Percentiles rank a stretch among this genome's conserved stretches.
Conservation (phyloP, 1,140 invertebrate species). For the Anastrepha obliqua region DNA sequence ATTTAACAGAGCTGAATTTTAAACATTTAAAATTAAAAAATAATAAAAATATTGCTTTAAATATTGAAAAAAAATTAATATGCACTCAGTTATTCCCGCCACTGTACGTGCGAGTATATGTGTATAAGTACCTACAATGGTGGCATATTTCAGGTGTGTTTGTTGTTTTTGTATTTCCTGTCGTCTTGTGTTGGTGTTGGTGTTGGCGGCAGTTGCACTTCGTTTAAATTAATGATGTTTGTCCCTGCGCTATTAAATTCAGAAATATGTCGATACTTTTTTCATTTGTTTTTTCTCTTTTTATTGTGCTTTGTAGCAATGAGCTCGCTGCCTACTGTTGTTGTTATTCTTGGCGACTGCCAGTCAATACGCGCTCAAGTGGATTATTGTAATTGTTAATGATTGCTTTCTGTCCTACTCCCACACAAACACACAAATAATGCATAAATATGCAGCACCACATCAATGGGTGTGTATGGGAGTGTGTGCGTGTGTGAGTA, state of each 20-base stretch:
- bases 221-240: conserved; percentile 51
- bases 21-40: no score
- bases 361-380: conserved; percentile 28
- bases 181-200: not conserved
- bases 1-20: no score
- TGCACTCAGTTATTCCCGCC: no score
- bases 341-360: conserved; percentile 6
- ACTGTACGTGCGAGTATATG: not conserved
- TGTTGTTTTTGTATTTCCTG: not conserved
- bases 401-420: not conserved
- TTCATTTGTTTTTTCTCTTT: not conserved
- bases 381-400: conserved; percentile 51
- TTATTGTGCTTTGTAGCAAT: not conserved
- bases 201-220: conserved; percentile 50
- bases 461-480: no score
- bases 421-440: not conserved
- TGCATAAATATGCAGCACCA: no score
- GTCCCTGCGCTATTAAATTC: conserved; percentile 17
- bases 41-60: no score
- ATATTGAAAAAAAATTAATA: no score
- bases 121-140: not conserved
- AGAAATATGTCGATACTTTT: conserved; percentile 6
- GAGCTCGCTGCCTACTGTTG: not conserved
- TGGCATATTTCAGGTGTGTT: not conserved
- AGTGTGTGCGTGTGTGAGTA: not conserved